phyloP scores from a whole-genome alignment of 1,140 invertebrate species.

The Plutomurus gul region DNA sequence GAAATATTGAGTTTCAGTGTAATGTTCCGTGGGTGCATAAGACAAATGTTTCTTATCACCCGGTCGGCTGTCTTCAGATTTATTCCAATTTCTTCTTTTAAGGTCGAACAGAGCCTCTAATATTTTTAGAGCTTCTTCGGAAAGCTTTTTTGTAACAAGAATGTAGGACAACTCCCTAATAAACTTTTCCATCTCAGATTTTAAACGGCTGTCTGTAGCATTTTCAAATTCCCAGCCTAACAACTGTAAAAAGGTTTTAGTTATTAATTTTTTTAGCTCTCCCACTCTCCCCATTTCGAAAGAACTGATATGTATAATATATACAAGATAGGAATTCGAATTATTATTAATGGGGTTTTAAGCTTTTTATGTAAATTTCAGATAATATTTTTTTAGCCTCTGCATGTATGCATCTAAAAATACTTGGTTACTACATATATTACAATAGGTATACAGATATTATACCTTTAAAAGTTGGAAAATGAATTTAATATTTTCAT shows the following conservation, averaged over 20 bases:
- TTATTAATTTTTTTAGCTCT: too few relatives aligned
- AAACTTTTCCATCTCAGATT: conserved; percentile 11
- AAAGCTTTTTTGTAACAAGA: background rate
- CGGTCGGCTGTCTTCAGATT: background rate
- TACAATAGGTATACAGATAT: too few relatives aligned
- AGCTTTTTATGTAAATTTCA: background rate
- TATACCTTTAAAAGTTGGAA: conserved; percentile 44
- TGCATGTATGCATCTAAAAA: background rate
- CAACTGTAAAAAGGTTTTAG: conserved; percentile 39
- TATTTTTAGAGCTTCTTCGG: background rate
- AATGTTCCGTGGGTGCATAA: background rate
- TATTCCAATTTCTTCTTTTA: conserved; percentile 41
- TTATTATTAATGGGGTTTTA: background rate
- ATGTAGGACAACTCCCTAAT: conserved; percentile 34
- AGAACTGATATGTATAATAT: background rate
- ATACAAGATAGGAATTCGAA: background rate
- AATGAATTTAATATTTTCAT: conserved; percentile 39
- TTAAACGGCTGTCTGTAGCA: conserved; percentile 1
- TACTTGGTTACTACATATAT: too few relatives aligned
- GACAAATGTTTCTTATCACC: background rate
- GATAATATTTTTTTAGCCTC: too few relatives aligned
- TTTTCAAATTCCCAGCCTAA: conserved; percentile 46
- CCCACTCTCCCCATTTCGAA: too few relatives aligned
- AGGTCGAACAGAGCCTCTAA: conserved; percentile 37
- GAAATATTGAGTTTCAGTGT: conserved; percentile 24